These are phyloP conservation scores for Oryzias curvinotus DNA, from an alignment of 2,113 vertebrate species.

Conservation along the genomic window DNA sequence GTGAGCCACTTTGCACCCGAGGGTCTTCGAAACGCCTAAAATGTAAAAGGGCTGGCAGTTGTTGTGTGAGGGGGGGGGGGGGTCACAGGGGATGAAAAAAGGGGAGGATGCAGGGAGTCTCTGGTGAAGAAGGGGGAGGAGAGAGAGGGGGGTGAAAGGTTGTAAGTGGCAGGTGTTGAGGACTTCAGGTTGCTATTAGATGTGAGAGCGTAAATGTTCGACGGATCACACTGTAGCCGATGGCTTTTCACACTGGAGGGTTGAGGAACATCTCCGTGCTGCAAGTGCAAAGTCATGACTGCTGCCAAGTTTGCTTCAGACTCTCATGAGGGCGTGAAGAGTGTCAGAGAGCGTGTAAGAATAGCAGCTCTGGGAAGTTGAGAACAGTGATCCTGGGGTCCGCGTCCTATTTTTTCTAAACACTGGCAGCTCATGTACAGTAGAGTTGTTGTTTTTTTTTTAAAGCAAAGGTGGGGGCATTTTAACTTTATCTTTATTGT, in stretches of 20 bases:
- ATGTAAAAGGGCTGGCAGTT: conserved; percentile 68
- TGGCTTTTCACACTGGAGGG: conserved; percentile 3
- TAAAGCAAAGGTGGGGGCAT: not conserved
- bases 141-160: conserved; percentile 44
- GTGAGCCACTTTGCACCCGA: conserved; percentile 47
- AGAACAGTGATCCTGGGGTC: not conserved
- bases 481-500: conserved; percentile 3
- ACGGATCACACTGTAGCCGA: not conserved
- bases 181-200: conserved; percentile 37
- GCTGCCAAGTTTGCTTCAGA: not conserved
- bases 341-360: conserved; percentile 40
- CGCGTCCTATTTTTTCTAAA: too few relatives aligned
- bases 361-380: conserved; percentile 45
- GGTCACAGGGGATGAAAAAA: conserved; percentile 39
- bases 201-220: conserved; percentile 4
- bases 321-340: not conserved
- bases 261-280: not conserved
- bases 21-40: conserved; percentile 65
- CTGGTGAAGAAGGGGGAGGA: conserved; percentile 30
- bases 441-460: conserved; percentile 10
- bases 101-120: conserved; percentile 29
- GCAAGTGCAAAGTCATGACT: not conserved
- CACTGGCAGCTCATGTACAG: conserved; percentile 9
- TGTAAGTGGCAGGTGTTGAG: conserved; percentile 59
- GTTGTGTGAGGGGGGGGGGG: conserved; percentile 13